Base-by-base conservation (phyloP, 2,113 vertebrate species). In the Aplodontia rufa region DNA sequence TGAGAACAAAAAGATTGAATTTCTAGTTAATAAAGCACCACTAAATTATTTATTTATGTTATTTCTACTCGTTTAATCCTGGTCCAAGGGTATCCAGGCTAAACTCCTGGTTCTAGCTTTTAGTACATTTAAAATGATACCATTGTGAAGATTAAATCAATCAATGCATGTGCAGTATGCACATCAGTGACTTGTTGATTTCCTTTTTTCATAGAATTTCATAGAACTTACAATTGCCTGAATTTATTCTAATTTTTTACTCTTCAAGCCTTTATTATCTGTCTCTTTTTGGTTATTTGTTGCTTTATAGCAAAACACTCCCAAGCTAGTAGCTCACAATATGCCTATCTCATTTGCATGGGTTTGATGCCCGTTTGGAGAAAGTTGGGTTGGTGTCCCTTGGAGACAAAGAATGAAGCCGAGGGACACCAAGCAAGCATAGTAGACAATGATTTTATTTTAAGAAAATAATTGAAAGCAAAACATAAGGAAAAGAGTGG, bases 191-290 rank as follows among this genome's bases (percentile, higher is more conserved):
- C n/a, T 66, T 32, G 42, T 60, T 51, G 22, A 49, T 42, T 93
- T 47, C 0, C 60, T 55, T 55, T 85, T 8, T 66, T 60, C 32
- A 71, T n/a, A 42, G 37, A 88, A 1, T 17, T 58, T 71, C n/a
- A 55, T 6, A 82, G 37, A 60, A 87, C 8, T 64, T 87, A 45
- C 19, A 3, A 26, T 60, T 88, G 12, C 8, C 12, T 78, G 53
- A 82, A 45, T 83, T 74, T 83, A 60, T 79, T 90, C 83, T 74
- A 26, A 37, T 75, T 79, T 26, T 94, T 95, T 75, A 45, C 20
- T 87, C 53, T 69, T 81, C 32, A 62, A 37, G 19, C 0, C 40
- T 62, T 91, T 20, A 26, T 30, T 42, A 6, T 79, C 28, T 84
- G 51, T 22, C 30, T 76, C 26, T 79, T 74, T 84, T 16, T 85